Base-by-base conservation (phyloP, 1,140 invertebrate species). In the Zaprionus vittiger region DNA sequence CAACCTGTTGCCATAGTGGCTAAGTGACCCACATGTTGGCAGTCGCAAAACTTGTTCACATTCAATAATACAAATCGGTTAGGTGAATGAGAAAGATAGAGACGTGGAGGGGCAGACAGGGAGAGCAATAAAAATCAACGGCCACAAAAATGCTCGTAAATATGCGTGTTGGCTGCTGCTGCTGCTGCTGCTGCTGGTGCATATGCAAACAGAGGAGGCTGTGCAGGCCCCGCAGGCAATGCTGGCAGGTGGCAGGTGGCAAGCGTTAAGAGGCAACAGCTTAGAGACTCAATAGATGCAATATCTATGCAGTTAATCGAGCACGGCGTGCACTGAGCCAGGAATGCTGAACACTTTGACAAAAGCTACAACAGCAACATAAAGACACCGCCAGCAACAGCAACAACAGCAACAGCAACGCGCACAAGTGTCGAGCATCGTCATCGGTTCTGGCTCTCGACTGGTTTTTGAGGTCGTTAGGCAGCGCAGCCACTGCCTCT, bases 1-100 rank as follows among this genome's bases (percentile, higher is more conserved):
- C 73, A 80, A 80, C 79, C 75, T 80, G 79, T 80, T 80, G 79
- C 75, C 75, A 78, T 77, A 80, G 70, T 80, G 79, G 79, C 74
- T 80, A 80, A 80, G 79, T 80, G 79, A 80, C 79, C 79, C 79
- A 80, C 79, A 80, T 80, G 79, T 61, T 73, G 65, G 64, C 74
- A 67, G 65, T 64, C 74, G 62, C 78, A 80, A 80, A 80, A 80
- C 78, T 80, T 80, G 78, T 80, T 77, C 74, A 77, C 74, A 80
- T 80, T 80, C 73, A 80, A 80, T 80, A 80, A 77, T 69, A 77
- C 73, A 80, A 80, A 80, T 80, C 68, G 68, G 26, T 69, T 69
- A 68, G 77, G 47, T 12, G 15, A 64, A 34, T 38, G 57, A 69
- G 52, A 57, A 20, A 24, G n/a, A 65, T 37, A 67, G 56, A 57